Base-by-base conservation (phyloP, 2,113 vertebrate genomes). In the Sinocyclocheilus rhinocerous region DNA sequence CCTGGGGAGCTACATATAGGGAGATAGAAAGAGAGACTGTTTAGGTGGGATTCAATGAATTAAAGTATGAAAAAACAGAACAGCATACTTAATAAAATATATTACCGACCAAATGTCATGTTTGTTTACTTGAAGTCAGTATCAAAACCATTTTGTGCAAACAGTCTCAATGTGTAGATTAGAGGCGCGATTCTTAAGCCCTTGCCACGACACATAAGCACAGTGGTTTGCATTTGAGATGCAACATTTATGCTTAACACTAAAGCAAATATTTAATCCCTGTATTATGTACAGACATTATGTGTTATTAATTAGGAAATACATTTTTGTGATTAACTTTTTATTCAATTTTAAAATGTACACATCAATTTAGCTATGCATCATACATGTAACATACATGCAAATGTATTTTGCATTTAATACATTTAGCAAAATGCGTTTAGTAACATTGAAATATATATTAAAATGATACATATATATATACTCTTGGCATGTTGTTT, bases 1-100 rank as follows among this genome's bases (percentile, higher is more conserved):
- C 95, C 4, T 85, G 83, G 22, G 95, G 95, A 91, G 93, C 95
- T 95, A n/a, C 1, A 52, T 75, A 39, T 20, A 55, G 36, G 33
- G 8, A 61, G 22, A 8, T 12, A 67, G 50, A 36, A 63, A 26
- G 61, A 45, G 57, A 59, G n/a, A 72, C 1, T 11, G 18, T 22
- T 72, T 22, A 70, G 33, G 5, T 63, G 18, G 55, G 55, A 76
- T n/a, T 33, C 33, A 33, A 3, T 15, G 0, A 77, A 11, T 52
- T 50, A 55, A 55, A 77, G 26, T 55, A 29, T 29, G 4, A 33
- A 77, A 52, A 48, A 24, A 29, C 8, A 20, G 7, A 55, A 52
- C n/a, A 76, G 24, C 1, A 55, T 26, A 9, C 22, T 48, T n/a
- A 75, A 11, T 73, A 2, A 76, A 20, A 36, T 20, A 70, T 70